phyloP scores from a whole-genome alignment of 2,113 vertebrate genomes.

The Pimephales promelas region DNA sequence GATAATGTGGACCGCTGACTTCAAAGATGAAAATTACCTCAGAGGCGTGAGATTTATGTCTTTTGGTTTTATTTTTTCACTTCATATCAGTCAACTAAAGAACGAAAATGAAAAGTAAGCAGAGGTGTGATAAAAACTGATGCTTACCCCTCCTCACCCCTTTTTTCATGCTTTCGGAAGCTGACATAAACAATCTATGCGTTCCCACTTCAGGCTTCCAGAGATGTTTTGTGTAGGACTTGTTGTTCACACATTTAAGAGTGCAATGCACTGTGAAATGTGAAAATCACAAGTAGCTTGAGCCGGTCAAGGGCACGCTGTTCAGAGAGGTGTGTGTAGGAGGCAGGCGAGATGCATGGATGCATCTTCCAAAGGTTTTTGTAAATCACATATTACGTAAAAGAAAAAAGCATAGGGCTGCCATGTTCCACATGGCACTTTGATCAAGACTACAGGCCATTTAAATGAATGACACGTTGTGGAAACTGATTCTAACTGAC shows the following conservation, averaged over 20 bases:
- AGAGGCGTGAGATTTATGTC: background rate
- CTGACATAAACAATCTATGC: conserved; percentile 12
- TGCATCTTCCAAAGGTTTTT: background rate
- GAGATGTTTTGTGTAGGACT: conserved; percentile 24
- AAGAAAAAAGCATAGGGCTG: background rate
- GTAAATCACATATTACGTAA: conserved; percentile 5
- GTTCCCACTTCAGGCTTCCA: conserved; percentile 1
- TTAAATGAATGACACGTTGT: background rate
- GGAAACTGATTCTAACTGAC: conserved; percentile 30
- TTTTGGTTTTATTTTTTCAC: background rate
- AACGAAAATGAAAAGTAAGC: background rate
- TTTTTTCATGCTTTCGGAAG: conserved; percentile 12
- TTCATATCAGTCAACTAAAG: conserved; percentile 15
- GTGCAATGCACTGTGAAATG: conserved; percentile 17
- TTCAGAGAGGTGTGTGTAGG: background rate
- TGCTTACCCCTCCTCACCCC: background rate
- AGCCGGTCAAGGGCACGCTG: background rate
- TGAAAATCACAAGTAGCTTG: conserved; percentile 26
- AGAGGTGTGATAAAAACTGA: background rate
- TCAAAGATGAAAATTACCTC: conserved; percentile 1
- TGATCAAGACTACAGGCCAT: conserved; percentile 21
- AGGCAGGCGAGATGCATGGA: background rate
- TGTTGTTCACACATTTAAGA: conserved; percentile 27
- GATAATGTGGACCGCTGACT: conserved; percentile 21
- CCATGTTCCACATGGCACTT: conserved; percentile 6